Base-by-base conservation (phyloP, 1,140 invertebrate genomes). In the Dolichoris vasculosae region DNA sequence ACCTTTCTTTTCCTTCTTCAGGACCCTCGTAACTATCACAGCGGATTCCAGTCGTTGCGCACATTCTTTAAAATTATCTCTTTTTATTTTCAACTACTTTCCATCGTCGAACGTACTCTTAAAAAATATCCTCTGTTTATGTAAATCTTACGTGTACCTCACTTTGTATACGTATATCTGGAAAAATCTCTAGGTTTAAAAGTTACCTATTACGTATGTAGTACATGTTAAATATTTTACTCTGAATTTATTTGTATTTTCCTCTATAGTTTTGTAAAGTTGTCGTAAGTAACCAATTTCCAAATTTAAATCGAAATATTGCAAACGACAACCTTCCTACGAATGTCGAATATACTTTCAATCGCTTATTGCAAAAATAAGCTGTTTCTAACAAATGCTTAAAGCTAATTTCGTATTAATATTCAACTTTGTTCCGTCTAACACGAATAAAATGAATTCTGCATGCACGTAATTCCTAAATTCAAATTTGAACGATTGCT, bases 401-500 rank as follows among this genome's bases (percentile, higher is more conserved):
- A 59, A 78, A 43, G 38, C 40, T 46, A n/a, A 46, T 43, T 75
- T 8, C 7, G 0, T 15, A 67, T 67, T 35, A 67, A 67, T 67
- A 35, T 30, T 64, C 59, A 64, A 6, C 59, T 9, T 6, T n/a
- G 35, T 67, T 35, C 26, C 35, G 35, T 59, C 55, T 59, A 59
- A 32, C 20, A 32, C 4, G 15, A 30, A 67, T 80, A 43, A 43
- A 46, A 46, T 67, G 20, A 75, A 77, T 46, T 48, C 38, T 83
- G 82, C 82, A 76, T 77, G 71, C 40, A 67, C 7, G 26, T 38
- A 82, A 32, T 69, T 67, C 78, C 84, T 69, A 30, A 55, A 84
- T 85, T 17, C 43, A 69, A 63, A 63, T 67, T 76, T 17, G 85
- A 82, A 88, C 90, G 88, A 91, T 91, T 90, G 55, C 55, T 63